Conservation (phyloP, 2,113 vertebrate genomes). For the Tragelaphus scriptus region DNA sequence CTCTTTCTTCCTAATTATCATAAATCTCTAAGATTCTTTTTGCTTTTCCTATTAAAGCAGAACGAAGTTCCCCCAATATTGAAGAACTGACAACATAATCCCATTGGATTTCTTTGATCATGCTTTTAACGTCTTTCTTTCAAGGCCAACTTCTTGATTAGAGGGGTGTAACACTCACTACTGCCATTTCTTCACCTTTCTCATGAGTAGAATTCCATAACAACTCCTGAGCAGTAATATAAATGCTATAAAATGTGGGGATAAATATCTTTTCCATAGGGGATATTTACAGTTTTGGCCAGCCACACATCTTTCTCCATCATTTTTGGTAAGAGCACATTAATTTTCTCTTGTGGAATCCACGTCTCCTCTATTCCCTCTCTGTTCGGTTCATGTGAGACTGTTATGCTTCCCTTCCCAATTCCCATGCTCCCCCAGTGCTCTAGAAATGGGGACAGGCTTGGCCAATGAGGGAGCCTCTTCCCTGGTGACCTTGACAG, state of each 20-base stretch:
- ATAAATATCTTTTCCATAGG: neutral
- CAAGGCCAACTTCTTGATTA: neutral
- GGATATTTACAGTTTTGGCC: neutral
- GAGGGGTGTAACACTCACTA: neutral
- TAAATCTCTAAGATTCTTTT: neutral
- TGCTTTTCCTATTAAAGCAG: neutral
- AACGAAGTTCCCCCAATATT: neutral
- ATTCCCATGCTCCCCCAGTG: neutral
- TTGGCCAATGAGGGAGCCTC: neutral
- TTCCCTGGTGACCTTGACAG: neutral
- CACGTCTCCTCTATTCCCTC: neutral
- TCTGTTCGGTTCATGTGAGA: neutral
- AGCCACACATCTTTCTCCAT: neutral
- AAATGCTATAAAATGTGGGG: neutral
- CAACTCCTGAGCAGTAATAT: neutral
- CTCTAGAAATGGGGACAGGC: neutral
- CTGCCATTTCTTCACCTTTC: neutral
- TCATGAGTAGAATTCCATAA: neutral
- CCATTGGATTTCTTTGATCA: neutral
- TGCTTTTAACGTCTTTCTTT: neutral
- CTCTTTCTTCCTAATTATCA: neutral
- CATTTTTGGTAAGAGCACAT: neutral
- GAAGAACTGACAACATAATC: neutral
- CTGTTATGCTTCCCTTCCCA: neutral
- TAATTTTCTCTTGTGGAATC: neutral